phyloP scores from a whole-genome alignment of 2,797 vertebrate genomes.

The Hephaestus fuliginosus region DNA sequence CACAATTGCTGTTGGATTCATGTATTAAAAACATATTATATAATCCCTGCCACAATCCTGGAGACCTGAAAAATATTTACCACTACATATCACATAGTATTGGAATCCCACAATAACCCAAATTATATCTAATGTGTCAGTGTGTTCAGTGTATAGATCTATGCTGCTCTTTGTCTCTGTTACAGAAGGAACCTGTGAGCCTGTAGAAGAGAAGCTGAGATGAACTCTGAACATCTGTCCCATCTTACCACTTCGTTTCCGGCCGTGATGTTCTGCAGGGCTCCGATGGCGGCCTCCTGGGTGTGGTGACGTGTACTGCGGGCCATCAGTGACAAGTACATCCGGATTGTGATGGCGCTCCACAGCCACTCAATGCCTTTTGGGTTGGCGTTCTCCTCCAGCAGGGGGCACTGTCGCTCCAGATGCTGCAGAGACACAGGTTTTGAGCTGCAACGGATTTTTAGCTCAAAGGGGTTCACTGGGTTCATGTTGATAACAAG shows the following conservation, averaged over 20 bases:
- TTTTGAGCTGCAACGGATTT: not conserved
- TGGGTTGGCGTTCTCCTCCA: constrained; percentile 91
- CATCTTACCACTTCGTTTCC: constrained; percentile 86
- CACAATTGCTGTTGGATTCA: too few relatives aligned
- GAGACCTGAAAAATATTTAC: too few relatives aligned
- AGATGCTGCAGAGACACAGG: constrained; percentile 41
- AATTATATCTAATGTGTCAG: too few relatives aligned
- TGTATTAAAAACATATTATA: too few relatives aligned
- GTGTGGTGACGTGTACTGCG: constrained; percentile 89
- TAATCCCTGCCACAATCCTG: too few relatives aligned
- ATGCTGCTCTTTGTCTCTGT: not conserved
- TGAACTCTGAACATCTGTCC: not conserved
- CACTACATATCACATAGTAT: too few relatives aligned
- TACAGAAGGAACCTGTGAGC: not conserved
- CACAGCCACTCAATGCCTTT: constrained; percentile 91
- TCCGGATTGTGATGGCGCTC: constrained; percentile 91
- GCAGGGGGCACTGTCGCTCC: constrained; percentile 72
- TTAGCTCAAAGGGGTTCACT: constrained; percentile 10
- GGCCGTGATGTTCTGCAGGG: constrained; percentile 95
- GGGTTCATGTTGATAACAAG: constrained; percentile 15
- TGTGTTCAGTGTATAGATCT: not conserved
- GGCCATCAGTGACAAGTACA: constrained; percentile 94
- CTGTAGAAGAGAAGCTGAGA: not conserved
- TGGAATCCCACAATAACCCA: too few relatives aligned
- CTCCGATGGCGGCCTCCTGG: constrained; percentile 92